Base-by-base conservation (phyloP, 2,113 vertebrate genomes). In the Calyptomena viridis region DNA sequence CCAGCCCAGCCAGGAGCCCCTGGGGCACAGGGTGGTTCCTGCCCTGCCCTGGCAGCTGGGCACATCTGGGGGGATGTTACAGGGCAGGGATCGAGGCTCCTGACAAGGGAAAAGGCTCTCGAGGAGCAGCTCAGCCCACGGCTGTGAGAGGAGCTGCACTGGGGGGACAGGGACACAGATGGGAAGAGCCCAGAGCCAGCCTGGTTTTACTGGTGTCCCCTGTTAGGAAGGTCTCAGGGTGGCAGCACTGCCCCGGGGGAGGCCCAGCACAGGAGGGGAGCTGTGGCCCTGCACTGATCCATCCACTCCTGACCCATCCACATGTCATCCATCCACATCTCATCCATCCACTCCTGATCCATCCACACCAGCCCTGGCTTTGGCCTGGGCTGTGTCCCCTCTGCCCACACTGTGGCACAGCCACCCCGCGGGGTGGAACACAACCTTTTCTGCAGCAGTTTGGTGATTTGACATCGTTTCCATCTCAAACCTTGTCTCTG, bases 351-450 rank as follows among this genome's bases (percentile, higher is more conserved):
- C n/a, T n/a, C n/a, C n/a, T n/a, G n/a, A n/a, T n/a, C n/a, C 56
- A 1, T 6, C 37, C 4, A 0, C 17, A 4, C 1, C 6, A 1
- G 18, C 13, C 5, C 11, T 1, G 4, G 42, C 30, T 8, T 8
- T 4, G 28, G 74, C 37, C 30, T 6, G 22, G 25, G 30, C 25
- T 6, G 55, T 14, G 33, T 28, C 1, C 5, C n/a, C 63, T 30
- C 11, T 64, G 33, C 55, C 52, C 1, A 0, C 20, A 10, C 56
- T 25, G 30, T 35, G 80, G 33, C 59, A 14, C 8, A 14, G 68
- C 49, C 37, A 37, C n/a, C 18, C 56, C 0, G 1, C 1, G 2
- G 50, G 44, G n/a, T n/a, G n/a, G n/a, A n/a, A n/a, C n/a, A n/a
- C n/a, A 33, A 5, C 6, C 24, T 50, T 60, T 53, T 11, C 17